Percentiles rank a stretch among this genome's conserved stretches.
Evolutionary conservation across 2,888 invertebrate genomes (phyloP).

Genomic region (Drosophila phalerata): DNA sequence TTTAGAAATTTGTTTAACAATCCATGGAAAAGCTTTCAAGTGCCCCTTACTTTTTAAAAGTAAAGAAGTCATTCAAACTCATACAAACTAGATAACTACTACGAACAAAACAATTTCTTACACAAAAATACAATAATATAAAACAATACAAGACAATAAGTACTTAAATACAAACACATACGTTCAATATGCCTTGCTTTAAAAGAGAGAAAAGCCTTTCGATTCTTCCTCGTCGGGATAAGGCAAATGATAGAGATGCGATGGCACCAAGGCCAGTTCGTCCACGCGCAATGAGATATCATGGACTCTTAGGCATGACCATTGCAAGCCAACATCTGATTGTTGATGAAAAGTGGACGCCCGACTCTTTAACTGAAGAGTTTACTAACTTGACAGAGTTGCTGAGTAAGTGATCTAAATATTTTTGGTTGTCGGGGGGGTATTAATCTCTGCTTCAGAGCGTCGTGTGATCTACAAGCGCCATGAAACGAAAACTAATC

Average conservation of each 20-base stretch:
- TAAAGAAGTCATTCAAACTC: slow-evolving; percentile 1
- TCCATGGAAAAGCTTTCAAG: slow-evolving; percentile 11
- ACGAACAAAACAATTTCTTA: slow-evolving; percentile 2
- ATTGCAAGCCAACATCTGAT: slow-evolving; percentile 82
- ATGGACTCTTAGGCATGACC: slow-evolving; percentile 83
- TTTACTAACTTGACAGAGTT: slow-evolving; percentile 79
- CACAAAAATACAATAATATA: slow-evolving; percentile 2
- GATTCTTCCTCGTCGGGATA: slow-evolving; percentile 43
- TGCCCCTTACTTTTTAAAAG: not conserved
- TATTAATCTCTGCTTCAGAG: slow-evolving; percentile 47
- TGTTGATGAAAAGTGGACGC: slow-evolving; percentile 82
- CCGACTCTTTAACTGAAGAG: slow-evolving; percentile 75
- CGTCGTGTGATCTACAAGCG: slow-evolving; percentile 73
- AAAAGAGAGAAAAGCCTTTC: slow-evolving; percentile 50
- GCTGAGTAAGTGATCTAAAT: slow-evolving; percentile 70
- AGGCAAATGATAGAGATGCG: slow-evolving; percentile 36
- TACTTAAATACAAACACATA: slow-evolving; percentile 2
- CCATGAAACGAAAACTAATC: slow-evolving; percentile 72
- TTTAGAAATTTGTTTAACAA: not conserved
- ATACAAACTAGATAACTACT: not conserved
- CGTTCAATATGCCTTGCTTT: slow-evolving; percentile 60
- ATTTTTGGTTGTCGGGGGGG: not conserved
- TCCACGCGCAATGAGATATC: slow-evolving; percentile 74
- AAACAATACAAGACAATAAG: not conserved
- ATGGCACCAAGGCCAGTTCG: slow-evolving; percentile 79